Conservation (phyloP, 2,888 invertebrate species). For the Petrolisthes manimaculis region DNA sequence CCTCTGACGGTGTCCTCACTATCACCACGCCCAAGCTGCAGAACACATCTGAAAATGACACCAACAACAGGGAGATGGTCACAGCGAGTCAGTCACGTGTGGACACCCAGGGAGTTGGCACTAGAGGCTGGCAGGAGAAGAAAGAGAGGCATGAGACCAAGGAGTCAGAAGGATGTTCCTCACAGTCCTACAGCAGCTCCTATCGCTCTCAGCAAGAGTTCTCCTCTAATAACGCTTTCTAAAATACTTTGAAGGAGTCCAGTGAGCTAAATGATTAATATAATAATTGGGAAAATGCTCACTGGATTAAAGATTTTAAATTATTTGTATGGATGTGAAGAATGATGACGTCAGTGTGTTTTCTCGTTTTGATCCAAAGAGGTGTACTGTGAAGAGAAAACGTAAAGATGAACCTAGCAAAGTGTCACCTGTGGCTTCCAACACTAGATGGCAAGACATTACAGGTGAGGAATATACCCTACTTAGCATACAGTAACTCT, state of each 20-base stretch:
- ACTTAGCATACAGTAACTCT: too few species aligned
- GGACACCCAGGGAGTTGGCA: conserved; percentile 23
- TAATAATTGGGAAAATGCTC: too few species aligned
- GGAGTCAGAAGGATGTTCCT: conserved; percentile 27
- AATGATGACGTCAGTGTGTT: too few species aligned
- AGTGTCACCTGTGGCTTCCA: too few species aligned
- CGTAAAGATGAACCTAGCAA: too few species aligned
- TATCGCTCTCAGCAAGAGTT: conserved; percentile 32
- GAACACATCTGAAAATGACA: neutral
- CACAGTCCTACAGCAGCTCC: conserved; percentile 19
- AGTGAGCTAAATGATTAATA: neutral
- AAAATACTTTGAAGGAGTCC: neutral
- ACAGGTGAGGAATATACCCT: too few species aligned
- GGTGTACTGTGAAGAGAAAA: too few species aligned
- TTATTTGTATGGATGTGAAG: too few species aligned
- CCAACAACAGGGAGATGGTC: conserved; percentile 1
- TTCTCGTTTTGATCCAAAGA: too few species aligned
- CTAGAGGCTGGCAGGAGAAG: conserved; percentile 25
- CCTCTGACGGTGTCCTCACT: conserved; percentile 60
- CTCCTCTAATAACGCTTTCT: conserved; percentile 25
- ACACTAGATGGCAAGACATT: too few species aligned
- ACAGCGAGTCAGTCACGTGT: conserved; percentile 6
- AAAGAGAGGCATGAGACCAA: conserved; percentile 17
- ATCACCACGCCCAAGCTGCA: conserved; percentile 56
- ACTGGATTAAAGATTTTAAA: too few species aligned